These are phyloP conservation scores for Drosophila emarginata DNA, from an alignment of 2,888 invertebrate species.

Conservation along the genomic window DNA sequence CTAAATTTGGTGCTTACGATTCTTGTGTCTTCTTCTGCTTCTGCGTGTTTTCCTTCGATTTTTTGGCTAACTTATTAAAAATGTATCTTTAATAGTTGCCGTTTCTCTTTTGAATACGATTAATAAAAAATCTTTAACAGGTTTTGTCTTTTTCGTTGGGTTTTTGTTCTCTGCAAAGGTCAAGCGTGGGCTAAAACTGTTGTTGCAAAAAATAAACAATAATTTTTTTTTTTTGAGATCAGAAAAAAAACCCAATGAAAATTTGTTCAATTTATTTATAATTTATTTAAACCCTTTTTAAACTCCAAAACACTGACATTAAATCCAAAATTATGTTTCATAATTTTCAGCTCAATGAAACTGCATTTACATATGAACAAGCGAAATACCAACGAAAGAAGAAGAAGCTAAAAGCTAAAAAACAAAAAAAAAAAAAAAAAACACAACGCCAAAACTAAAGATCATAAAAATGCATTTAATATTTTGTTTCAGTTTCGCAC, in stretches of 20 bases:
- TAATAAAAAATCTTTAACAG: constrained; percentile 59
- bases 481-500: constrained; percentile 5
- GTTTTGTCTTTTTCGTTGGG: constrained; percentile 48
- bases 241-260: not conserved
- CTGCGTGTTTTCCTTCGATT: constrained; percentile 9
- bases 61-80: constrained; percentile 39
- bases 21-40: constrained; percentile 16
- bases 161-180: constrained; percentile 69
- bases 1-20: constrained; percentile 62
- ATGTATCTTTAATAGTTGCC: constrained; percentile 39
- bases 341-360: constrained; percentile 57
- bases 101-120: constrained; percentile 59
- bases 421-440: not conserved
- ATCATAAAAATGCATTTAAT: constrained; percentile 11
- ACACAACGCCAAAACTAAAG: not conserved
- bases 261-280: constrained; percentile 17
- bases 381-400: not conserved
- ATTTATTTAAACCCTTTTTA: constrained; percentile 16
- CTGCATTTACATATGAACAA: constrained; percentile 62
- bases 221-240: constrained; percentile 4
- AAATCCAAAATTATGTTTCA: constrained; percentile 52
- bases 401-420: too few species aligned
- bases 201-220: constrained; percentile 30
- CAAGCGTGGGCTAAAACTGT: constrained; percentile 43
- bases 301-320: constrained; percentile 29